Conservation (phyloP, 2,113 vertebrate genomes). For the Oophaga pumilio region DNA sequence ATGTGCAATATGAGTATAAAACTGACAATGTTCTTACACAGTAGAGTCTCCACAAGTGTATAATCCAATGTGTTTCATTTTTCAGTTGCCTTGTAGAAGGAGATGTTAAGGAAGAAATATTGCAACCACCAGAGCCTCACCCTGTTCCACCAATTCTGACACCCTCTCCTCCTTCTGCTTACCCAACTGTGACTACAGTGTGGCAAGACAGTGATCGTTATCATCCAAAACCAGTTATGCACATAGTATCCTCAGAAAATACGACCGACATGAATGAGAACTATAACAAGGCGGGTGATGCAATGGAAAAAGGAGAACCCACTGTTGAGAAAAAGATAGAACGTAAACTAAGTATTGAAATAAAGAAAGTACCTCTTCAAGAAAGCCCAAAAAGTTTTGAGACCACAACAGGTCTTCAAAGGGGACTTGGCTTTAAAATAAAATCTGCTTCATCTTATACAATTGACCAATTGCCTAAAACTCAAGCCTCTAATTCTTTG, state of each 20-base stretch:
- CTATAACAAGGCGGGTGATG: conserved; percentile 78
- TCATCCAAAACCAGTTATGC: conserved; percentile 95
- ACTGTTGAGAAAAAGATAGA: conserved; percentile 79
- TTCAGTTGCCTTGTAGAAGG: conserved; percentile 86
- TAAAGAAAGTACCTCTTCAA: conserved; percentile 92
- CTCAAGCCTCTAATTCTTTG: conserved; percentile 75
- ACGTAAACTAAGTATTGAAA: conserved; percentile 92
- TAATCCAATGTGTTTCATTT: conserved; percentile 60
- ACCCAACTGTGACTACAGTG: conserved; percentile 92
- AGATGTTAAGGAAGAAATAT: conserved; percentile 94
- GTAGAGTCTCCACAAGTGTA: background rate
- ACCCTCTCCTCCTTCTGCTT: conserved; percentile 92
- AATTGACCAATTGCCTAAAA: conserved; percentile 69
- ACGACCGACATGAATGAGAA: conserved; percentile 91
- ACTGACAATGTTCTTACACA: background rate
- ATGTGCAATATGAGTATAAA: background rate
- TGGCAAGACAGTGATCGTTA: conserved; percentile 96
- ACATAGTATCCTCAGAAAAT: conserved; percentile 80
- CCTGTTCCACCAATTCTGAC: conserved; percentile 96
- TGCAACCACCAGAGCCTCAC: conserved; percentile 94
- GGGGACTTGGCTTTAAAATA: conserved; percentile 86
- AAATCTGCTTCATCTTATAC: conserved; percentile 70
- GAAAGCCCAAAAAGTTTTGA: conserved; percentile 94
- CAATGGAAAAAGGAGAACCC: conserved; percentile 69
- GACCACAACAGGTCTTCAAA: conserved; percentile 78